A percentile compares a stretch with the other conserved stretches of the same genome.
These are phyloP conservation scores for Phycodurus eques DNA, from an alignment of 2,113 vertebrate genomes.

Conservation along the genomic window DNA sequence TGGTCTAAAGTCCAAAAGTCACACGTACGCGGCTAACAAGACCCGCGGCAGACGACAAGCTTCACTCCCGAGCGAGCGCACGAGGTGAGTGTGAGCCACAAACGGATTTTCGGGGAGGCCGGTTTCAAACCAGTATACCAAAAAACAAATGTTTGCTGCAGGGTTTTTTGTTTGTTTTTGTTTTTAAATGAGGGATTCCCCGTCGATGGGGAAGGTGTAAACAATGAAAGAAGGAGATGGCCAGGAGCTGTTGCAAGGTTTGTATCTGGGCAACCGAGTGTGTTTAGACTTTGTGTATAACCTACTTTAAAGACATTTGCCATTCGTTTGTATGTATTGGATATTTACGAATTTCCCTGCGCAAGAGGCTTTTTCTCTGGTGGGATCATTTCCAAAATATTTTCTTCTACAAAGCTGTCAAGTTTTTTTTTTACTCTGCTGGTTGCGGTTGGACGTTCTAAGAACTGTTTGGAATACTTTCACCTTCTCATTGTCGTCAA, in stretches of 20 bases:
- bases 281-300: background rate
- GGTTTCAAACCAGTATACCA: background rate
- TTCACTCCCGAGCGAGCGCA: constrained; percentile 9
- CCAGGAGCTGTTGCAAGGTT: background rate
- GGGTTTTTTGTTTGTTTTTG: background rate
- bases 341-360: background rate
- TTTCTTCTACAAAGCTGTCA: too few relatives aligned
- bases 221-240: background rate
- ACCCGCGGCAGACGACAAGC: background rate
- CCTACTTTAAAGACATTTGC: background rate
- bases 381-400: background rate
- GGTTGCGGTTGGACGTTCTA: too few relatives aligned
- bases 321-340: background rate
- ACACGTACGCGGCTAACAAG: constrained; percentile 40
- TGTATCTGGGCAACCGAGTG: background rate
- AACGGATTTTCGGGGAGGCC: background rate
- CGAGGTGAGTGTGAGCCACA: constrained; percentile 46
- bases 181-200: background rate
- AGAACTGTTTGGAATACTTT: too few relatives aligned
- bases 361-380: background rate
- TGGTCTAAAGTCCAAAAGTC: constrained; percentile 46
- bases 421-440: too few relatives aligned
- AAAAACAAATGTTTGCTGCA: background rate
- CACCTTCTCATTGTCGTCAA: too few relatives aligned
- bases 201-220: background rate